Evolutionary conservation across 2,113 vertebrate species (phyloP).

Genomic region (Sturnira hondurensis): DNA sequence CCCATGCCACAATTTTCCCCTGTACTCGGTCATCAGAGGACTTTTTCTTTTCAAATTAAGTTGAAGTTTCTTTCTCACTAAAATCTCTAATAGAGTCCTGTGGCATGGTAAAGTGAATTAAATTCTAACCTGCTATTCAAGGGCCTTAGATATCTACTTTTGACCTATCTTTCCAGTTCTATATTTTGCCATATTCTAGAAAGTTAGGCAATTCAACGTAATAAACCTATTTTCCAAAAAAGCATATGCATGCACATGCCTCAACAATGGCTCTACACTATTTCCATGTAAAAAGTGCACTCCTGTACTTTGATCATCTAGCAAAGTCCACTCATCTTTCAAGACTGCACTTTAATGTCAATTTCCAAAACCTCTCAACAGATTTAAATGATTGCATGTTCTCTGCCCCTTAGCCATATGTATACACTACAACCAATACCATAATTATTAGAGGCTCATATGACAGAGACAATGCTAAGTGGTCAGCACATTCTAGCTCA

Average conservation of each 20-base stretch:
- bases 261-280: background rate
- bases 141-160: background rate
- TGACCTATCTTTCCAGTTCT: background rate
- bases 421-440: background rate
- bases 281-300: background rate
- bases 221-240: background rate
- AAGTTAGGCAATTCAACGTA: background rate
- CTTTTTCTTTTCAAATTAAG: background rate
- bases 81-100: slow-evolving; percentile 8
- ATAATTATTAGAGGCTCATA: background rate
- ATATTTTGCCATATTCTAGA: background rate
- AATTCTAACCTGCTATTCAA: background rate
- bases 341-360: background rate
- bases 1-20: background rate
- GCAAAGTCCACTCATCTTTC: background rate
- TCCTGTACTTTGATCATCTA: background rate
- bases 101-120: background rate
- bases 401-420: rapidly evolving
- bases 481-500: background rate
- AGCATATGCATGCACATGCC: rapidly evolving
- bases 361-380: background rate
- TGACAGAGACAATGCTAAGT: background rate
- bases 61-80: slow-evolving; percentile 28
- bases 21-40: background rate
- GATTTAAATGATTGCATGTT: background rate